These are phyloP conservation scores for Drosophila nigritarsus DNA, from an alignment of 2,888 invertebrate genomes.

Conservation along the genomic window DNA sequence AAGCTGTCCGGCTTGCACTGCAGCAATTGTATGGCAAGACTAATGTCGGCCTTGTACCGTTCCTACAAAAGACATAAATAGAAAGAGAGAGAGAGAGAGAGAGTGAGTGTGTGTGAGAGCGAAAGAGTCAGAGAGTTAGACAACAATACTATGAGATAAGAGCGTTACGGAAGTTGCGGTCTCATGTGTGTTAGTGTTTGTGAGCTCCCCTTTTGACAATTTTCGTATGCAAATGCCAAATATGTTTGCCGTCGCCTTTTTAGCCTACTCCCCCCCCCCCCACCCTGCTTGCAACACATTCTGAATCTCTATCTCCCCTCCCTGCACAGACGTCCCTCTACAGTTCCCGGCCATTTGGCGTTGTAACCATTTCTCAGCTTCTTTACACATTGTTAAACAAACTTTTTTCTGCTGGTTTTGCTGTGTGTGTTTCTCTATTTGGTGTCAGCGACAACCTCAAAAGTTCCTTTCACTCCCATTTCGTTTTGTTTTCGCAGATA, in stretches of 20 bases:
- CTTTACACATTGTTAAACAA: constrained; percentile 72
- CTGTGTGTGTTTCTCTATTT: constrained; percentile 64
- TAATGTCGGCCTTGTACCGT: constrained; percentile 96
- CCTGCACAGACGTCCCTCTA: background rate
- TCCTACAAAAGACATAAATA: constrained; percentile 87
- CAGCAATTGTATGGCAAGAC: constrained; percentile 95
- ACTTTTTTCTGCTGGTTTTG: constrained; percentile 53
- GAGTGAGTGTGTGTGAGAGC: background rate
- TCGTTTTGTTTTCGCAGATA: constrained; percentile 37
- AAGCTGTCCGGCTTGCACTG: constrained; percentile 98
- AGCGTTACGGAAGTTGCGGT: constrained; percentile 55
- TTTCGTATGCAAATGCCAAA: constrained; percentile 77
- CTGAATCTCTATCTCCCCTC: background rate
- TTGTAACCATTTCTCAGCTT: constrained; percentile 45
- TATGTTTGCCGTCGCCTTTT: constrained; percentile 63
- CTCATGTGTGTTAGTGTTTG: constrained; percentile 26
- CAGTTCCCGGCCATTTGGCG: constrained; percentile 29
- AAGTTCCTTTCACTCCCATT: constrained; percentile 43
- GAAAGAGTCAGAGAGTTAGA: constrained; percentile 2
- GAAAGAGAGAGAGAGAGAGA: background rate
- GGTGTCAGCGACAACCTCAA: constrained; percentile 73
- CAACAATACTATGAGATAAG: constrained; percentile 60
- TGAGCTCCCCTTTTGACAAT: constrained; percentile 61
- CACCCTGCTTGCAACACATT: background rate
- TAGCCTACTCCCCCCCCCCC: background rate